Percentiles rank a stretch among this genome's conserved stretches.
Evolutionary conservation across 2,797 vertebrate species (phyloP).

Genomic region (Microcaecilia unicolor): DNA sequence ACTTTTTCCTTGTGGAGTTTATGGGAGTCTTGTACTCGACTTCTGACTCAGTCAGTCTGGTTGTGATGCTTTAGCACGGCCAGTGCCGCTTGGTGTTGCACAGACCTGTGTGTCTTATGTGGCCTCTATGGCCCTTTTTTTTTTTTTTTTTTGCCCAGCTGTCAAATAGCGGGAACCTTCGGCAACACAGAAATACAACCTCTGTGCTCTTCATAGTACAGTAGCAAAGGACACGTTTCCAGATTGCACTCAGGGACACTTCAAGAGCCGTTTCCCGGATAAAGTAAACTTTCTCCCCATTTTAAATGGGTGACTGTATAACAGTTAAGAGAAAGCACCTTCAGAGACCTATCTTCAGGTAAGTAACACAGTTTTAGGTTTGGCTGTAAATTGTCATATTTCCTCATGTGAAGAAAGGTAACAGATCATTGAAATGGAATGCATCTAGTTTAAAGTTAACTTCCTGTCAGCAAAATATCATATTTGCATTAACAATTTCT

Average conservation of each 20-base stretch:
- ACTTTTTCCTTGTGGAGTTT: slow-evolving; percentile 35
- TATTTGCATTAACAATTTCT: no score
- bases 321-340: slow-evolving; percentile 81
- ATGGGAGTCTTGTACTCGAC: slow-evolving; percentile 35
- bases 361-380: slow-evolving; percentile 48
- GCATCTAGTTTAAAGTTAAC: slow-evolving; percentile 3
- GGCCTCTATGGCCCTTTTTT: slow-evolving; percentile 75
- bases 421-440: not conserved
- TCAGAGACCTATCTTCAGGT: slow-evolving; percentile 82
- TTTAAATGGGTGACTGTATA: slow-evolving; percentile 84
- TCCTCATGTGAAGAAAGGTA: no score
- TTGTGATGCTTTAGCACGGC: slow-evolving; percentile 44
- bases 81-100: slow-evolving; percentile 46
- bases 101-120: slow-evolving; percentile 52
- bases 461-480: not conserved
- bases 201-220: slow-evolving; percentile 48
- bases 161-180: slow-evolving; percentile 57
- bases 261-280: slow-evolving; percentile 51
- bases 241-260: slow-evolving; percentile 38
- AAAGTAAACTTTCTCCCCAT: slow-evolving; percentile 36
- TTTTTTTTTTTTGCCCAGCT: slow-evolving; percentile 57
- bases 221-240: slow-evolving; percentile 55
- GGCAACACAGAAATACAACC: slow-evolving; percentile 51
- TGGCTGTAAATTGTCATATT: no score
- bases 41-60: slow-evolving; percentile 27